These are phyloP conservation scores for Patagioenas fasciata DNA, from an alignment of 2,113 vertebrate genomes.

Conservation along the genomic window DNA sequence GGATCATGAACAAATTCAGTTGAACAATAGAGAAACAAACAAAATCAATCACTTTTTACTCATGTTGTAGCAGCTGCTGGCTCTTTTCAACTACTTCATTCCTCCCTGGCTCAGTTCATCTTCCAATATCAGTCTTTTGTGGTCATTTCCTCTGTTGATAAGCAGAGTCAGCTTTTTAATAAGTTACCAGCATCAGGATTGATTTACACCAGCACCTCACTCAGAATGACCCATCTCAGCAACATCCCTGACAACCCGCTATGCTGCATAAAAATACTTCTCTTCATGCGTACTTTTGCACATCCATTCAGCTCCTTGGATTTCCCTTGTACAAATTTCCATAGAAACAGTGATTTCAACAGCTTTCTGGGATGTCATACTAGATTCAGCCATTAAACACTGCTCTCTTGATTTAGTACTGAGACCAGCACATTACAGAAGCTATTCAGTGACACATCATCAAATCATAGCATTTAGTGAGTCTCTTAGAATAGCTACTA, in stretches of 20 bases:
- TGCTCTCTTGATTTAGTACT: conserved; percentile 32
- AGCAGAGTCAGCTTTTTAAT: neutral
- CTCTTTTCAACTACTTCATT: neutral
- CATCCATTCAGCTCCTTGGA: conserved; percentile 4
- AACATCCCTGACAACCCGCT: neutral
- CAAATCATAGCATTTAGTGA: neutral
- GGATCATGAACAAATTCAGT: neutral
- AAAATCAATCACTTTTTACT: neutral
- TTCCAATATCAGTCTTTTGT: neutral
- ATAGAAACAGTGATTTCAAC: conserved; percentile 63
- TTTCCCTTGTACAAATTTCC: conserved; percentile 59
- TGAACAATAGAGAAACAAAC: neutral
- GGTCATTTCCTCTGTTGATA: neutral
- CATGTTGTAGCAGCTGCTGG: neutral
- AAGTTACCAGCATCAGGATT: neutral
- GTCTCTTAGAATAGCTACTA: neutral
- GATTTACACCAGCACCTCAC: neutral
- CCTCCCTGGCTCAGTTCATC: neutral
- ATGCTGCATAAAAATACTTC: neutral
- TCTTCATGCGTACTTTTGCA: neutral
- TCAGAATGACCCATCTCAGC: neutral
- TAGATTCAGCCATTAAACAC: conserved; percentile 11
- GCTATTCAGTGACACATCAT: neutral
- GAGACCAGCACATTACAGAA: neutral
- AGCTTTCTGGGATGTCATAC: conserved; percentile 30